Evolutionary conservation across 2,113 vertebrate genomes (phyloP).

Genomic region (Lathamus discolor): DNA sequence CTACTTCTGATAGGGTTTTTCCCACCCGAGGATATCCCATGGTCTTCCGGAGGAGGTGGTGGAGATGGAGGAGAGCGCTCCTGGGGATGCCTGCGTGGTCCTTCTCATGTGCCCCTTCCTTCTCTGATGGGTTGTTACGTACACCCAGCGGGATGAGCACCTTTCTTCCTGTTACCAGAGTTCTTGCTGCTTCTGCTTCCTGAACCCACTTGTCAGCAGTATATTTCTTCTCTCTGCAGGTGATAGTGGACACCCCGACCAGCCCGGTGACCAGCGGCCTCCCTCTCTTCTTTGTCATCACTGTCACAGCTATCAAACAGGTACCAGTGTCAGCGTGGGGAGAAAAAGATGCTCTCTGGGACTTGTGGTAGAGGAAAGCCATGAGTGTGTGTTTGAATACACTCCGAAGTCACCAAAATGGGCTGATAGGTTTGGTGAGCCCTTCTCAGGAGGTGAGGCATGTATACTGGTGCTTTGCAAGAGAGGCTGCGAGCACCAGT

Average conservation of each 20-base stretch:
- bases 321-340: conserved; percentile 48
- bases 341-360: background rate
- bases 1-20: background rate
- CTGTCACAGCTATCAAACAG: conserved; percentile 97
- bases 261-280: conserved; percentile 97
- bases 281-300: conserved; percentile 97
- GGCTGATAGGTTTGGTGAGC: background rate
- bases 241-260: conserved; percentile 97
- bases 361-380: background rate
- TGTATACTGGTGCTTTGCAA: rapidly evolving
- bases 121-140: background rate
- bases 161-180: background rate
- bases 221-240: conserved; percentile 64
- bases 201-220: background rate
- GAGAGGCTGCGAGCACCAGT: background rate
- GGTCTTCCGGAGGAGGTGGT: background rate
- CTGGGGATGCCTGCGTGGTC: background rate
- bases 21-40: rapidly evolving
- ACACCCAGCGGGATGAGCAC: background rate
- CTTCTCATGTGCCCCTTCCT: background rate
- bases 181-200: background rate
- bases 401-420: background rate
- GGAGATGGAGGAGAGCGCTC: background rate
- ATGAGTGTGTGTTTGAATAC: background rate
- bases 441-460: background rate